Evolutionary conservation across 2,888 invertebrate genomes (phyloP), one percentile per base, ranked within the genome.

Genomic region (Oscheius sp.): DNA sequence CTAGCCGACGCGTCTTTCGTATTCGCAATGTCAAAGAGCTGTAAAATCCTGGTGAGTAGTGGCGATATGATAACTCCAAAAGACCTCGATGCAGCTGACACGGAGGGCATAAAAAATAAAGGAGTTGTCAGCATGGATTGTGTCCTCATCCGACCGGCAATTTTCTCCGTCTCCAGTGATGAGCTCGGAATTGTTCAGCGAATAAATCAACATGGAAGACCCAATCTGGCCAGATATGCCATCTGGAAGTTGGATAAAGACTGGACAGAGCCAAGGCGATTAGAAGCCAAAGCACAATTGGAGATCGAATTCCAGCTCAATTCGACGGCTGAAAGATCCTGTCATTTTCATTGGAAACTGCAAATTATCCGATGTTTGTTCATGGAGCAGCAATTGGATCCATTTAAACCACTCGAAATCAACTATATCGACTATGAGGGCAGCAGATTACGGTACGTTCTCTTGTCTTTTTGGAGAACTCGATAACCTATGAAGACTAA

Each of bases 381-480:
- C 29, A 27, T 52, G 52, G 29, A 29, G 27, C 29, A 52, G 6
- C 10, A 25, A 10, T 27, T 8, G 6, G 25, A 29, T 6, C 5
- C 15, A 12, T 42, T 42, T 12, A n/a, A n/a, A n/a, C n/a, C 15
- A 10, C 42, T 17, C n/a, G 42, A 42, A 42, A 52, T 52, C 15
- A n/a, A 15, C 2, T 52, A 27, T 29, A 52, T 29, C 29, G 52
- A 52, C 29, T 52, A 52, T 29, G 52, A 52, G 29, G 52, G 52
- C 25, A 29, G 10, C 25, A 25, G 42, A 42, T n/a, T 12, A 42
- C 17, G 42, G 17, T 42, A 15, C 42, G 42, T 15, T 42, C 15
- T n/a, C 42, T n/a, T n/a, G n/a, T n/a, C n/a, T n/a, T n/a, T n/a
- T n/a, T n/a, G n/a, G n/a, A n/a, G n/a, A n/a, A n/a, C n/a, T n/a